phyloP scores from a whole-genome alignment of 2,888 invertebrate species.

The Bembecia ichneumoniformis region DNA sequence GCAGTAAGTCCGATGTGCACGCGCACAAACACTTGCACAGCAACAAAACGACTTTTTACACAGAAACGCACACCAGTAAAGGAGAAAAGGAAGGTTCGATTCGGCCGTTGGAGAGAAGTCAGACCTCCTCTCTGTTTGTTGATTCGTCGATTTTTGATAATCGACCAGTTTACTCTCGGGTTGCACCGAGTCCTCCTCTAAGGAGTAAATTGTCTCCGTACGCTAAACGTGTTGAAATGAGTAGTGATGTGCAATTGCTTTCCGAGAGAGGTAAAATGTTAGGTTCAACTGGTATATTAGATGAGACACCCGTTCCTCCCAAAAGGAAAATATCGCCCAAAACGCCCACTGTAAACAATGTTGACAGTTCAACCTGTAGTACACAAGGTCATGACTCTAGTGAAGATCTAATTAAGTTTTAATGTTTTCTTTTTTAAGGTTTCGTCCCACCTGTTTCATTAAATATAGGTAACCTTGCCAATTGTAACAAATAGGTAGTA shows the following conservation, averaged over 20 bases:
- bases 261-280: slow-evolving; percentile 39
- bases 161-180: slow-evolving; percentile 44
- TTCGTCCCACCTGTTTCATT: slow-evolving; percentile 9
- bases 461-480: not conserved
- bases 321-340: slow-evolving; percentile 52
- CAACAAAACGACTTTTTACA: slow-evolving; percentile 52
- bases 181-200: slow-evolving; percentile 62
- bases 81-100: slow-evolving; percentile 18
- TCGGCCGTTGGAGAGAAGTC: slow-evolving; percentile 50
- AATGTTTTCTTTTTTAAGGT: slow-evolving; percentile 7
- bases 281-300: slow-evolving; percentile 44
- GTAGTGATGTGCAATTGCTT: slow-evolving; percentile 29
- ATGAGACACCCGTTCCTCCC: slow-evolving; percentile 49
- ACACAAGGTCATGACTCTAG: slow-evolving; percentile 19
- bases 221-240: slow-evolving; percentile 26
- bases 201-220: slow-evolving; percentile 51
- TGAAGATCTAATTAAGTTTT: slow-evolving; percentile 64
- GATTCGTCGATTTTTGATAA: slow-evolving; percentile 54
- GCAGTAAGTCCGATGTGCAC: slow-evolving; percentile 62
- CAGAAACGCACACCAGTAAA: slow-evolving; percentile 20
- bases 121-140: slow-evolving; percentile 46
- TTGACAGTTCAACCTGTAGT: slow-evolving; percentile 12
- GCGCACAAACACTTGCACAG: slow-evolving; percentile 39
- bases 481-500: not conserved
- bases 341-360: slow-evolving; percentile 9